Evolutionary conservation across 2,888 invertebrate genomes (phyloP).

Genomic region (Notocelia uddmanniana): DNA sequence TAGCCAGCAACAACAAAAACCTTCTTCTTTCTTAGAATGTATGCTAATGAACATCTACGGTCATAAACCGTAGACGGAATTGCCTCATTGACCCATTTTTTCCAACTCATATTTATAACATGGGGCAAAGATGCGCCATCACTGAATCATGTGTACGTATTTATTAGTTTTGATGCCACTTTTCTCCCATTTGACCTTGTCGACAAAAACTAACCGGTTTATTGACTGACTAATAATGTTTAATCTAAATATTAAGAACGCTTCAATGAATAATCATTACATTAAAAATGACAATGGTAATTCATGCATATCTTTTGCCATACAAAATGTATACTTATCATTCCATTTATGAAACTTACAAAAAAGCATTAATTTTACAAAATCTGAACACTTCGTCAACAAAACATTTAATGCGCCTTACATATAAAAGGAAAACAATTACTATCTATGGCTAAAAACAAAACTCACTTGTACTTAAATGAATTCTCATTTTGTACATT

Average conservation of each 20-base stretch:
- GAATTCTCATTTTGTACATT: conserved; percentile 30
- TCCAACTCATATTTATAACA: not conserved
- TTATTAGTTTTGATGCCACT: not conserved
- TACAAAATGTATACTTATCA: not conserved
- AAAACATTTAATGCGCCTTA: conserved; percentile 22
- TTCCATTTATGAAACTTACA: not conserved
- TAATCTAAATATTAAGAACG: not conserved
- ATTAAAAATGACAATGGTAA: not conserved
- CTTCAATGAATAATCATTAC: not conserved
- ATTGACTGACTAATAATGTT: not conserved
- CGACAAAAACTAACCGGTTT: not conserved
- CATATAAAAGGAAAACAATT: conserved; percentile 28
- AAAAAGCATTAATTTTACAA: not conserved
- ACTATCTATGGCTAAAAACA: conserved; percentile 39
- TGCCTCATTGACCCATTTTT: not conserved
- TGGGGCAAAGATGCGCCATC: not conserved
- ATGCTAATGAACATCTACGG: not conserved
- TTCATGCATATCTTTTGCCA: not conserved
- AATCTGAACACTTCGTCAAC: conserved; percentile 22
- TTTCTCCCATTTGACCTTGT: not conserved
- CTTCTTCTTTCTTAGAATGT: not conserved
- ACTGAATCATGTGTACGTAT: not conserved
- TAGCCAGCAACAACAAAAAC: not conserved
- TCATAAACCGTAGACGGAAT: not conserved
- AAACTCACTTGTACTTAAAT: conserved; percentile 43